phyloP scores from a whole-genome alignment of 2,113 vertebrate species.

The Oceanites oceanicus region DNA sequence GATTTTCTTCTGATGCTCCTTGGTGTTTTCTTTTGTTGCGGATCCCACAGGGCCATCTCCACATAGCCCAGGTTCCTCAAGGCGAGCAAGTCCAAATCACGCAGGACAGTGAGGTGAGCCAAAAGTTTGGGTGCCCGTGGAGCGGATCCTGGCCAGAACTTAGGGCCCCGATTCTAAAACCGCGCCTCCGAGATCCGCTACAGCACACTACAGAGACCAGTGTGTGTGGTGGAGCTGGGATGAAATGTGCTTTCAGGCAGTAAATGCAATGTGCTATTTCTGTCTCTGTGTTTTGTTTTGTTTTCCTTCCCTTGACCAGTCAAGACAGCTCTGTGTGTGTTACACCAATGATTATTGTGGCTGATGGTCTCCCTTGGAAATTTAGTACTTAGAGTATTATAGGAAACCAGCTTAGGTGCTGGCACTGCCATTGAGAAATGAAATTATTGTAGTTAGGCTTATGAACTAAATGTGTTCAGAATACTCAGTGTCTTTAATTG shows the following conservation, averaged over 20 bases:
- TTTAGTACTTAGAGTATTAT: not conserved
- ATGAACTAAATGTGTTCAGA: not conserved
- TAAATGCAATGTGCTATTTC: not conserved
- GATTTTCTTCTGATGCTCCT: slow-evolving; percentile 75
- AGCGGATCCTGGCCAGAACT: not conserved
- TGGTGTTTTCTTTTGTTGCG: slow-evolving; percentile 71
- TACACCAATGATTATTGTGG: not conserved
- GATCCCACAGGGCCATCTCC: slow-evolving; percentile 96
- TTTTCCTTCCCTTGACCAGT: not conserved
- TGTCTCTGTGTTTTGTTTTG: not conserved
- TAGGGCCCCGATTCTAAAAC: not conserved
- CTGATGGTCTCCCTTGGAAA: not conserved
- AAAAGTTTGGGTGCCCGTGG: not conserved
- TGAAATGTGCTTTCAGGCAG: not conserved
- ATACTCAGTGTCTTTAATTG: not conserved
- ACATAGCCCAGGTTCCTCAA: slow-evolving; percentile 97
- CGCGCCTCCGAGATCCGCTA: not conserved
- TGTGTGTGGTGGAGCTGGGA: not conserved
- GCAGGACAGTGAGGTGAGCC: slow-evolving; percentile 94
- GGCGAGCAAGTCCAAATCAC: slow-evolving; percentile 99
- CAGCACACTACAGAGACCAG: rapidly evolving
- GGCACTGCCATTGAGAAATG: not conserved
- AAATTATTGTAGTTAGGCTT: not conserved
- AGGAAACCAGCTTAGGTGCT: not conserved
- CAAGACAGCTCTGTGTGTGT: not conserved